phyloP scores from a whole-genome alignment of 2,888 invertebrate species.

The Drosophila subsilvestris region DNA sequence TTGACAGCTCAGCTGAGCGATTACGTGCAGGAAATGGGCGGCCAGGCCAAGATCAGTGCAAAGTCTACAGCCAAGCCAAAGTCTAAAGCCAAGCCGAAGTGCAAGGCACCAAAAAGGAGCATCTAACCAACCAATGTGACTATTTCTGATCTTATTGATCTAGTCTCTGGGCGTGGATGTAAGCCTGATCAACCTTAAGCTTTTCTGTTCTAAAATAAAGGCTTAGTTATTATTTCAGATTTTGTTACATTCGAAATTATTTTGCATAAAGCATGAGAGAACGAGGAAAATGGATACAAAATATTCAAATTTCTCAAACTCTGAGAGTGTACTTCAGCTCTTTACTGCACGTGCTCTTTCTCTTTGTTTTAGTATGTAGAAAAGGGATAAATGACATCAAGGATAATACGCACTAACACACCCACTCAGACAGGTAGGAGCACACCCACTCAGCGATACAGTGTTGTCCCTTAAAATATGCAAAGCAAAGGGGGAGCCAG shows the following conservation, averaged over 20 bases:
- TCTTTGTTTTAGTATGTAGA: conserved; percentile 63
- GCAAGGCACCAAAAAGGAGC: not conserved
- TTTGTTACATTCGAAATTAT: not conserved
- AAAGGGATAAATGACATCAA: conserved; percentile 68
- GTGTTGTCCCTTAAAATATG: conserved; percentile 60
- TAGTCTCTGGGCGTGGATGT: too few species aligned
- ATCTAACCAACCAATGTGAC: not conserved
- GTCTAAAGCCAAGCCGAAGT: not conserved
- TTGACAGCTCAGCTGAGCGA: not conserved
- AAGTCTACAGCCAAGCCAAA: not conserved
- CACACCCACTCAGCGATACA: not conserved
- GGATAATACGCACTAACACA: conserved; percentile 46
- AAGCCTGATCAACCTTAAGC: not conserved
- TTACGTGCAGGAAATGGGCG: not conserved
- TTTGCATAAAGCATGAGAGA: conserved; percentile 5
- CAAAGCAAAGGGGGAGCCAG: conserved; percentile 58
- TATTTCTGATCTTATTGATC: too few species aligned
- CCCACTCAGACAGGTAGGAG: conserved; percentile 9
- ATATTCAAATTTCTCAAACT: conserved; percentile 63
- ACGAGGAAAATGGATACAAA: conserved; percentile 12
- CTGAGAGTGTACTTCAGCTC: conserved; percentile 22
- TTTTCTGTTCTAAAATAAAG: not conserved
- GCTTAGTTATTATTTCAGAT: not conserved
- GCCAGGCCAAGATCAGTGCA: not conserved
- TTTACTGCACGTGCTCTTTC: conserved; percentile 38